Evolutionary conservation across 2,113 vertebrate species (phyloP), one percentile per base, ranked within the genome.

Genomic region (Orycteropus afer): DNA sequence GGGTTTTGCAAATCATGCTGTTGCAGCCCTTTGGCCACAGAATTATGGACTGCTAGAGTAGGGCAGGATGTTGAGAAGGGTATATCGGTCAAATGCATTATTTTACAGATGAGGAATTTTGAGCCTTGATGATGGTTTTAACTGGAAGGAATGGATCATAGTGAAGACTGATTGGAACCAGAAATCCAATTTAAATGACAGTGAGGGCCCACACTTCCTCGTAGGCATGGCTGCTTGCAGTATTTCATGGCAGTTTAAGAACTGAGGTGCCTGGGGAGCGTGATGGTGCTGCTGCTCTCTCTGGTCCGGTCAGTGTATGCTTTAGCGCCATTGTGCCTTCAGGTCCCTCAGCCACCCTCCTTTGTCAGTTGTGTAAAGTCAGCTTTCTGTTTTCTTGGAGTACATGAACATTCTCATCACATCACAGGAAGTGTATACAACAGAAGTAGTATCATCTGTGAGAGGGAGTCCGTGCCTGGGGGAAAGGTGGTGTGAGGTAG

Each of bases 31-130:
- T 61, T 20, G 61, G 79, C 63, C 29, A 5, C 37, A 79, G 74
- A 67, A 37, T 80, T 79, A 40, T 32, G 74, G 29, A 34, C n/a
- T 51, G 49, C 9, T 37, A 17, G 51, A 51, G 20, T 37, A 53
- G 84, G 47, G 74, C 40, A 61, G 42, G 67, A 37, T 40, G 32
- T 79, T 42, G n/a, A 49, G 49, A 91, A n/a, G n/a, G 29, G 15
- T 34, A 55, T 17, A 9, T 12, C 79, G 22, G 57, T 77, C 85
- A 86, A 20, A 27, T 8, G 55, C 47, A 51, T 90, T 22, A 51
- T 80, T 76, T 93, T 95, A 67, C 49, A 74, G 71, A 78, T 51
- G 29, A 87, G 37, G 63, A 55, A 59, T 63, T 95, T 88, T 83
- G 61, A 93, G 17, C 79, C 59, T 89, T 61, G 47, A 57, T 90